Percentiles rank a stretch among this genome's conserved stretches.
Conservation (phyloP, 2,797 vertebrate species). For the Rhinichthys osculus region DNA sequence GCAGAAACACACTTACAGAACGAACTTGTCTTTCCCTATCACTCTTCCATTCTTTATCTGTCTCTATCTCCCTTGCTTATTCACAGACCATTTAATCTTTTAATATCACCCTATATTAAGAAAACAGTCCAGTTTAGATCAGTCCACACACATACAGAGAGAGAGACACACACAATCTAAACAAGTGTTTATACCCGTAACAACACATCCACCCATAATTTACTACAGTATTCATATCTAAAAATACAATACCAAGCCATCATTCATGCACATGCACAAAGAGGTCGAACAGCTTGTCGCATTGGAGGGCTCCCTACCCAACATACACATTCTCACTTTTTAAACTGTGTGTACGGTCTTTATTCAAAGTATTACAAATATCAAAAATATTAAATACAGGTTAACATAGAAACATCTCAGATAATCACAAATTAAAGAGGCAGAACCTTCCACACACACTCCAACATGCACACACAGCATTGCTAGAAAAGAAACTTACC, state of each 20-base stretch:
- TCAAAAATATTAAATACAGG: neutral
- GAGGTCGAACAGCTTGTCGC: constrained; percentile 29
- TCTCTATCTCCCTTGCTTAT: constrained; percentile 20
- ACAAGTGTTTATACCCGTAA: neutral
- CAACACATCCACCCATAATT: neutral
- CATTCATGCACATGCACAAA: constrained; percentile 26
- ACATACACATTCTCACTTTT: constrained; percentile 3
- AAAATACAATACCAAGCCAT: neutral
- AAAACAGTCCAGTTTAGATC: constrained; percentile 25
- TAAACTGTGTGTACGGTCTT: neutral
- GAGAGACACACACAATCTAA: neutral
- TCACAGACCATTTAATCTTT: constrained; percentile 44
- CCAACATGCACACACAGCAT: neutral
- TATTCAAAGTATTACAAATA: neutral
- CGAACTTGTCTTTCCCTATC: constrained; percentile 47
- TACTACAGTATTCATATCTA: neutral
- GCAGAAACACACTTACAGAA: constrained; percentile 72
- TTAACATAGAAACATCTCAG: neutral
- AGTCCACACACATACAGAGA: constrained; percentile 7
- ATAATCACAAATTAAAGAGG: neutral
- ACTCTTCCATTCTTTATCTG: constrained; percentile 35
- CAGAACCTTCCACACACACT: constrained; percentile 3
- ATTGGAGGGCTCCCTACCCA: constrained; percentile 7
- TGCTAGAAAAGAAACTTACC: constrained; percentile 64
- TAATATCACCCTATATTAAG: constrained; percentile 46